Evolutionary conservation across 2,113 vertebrate species (phyloP).

Genomic region (Capra hircus): DNA sequence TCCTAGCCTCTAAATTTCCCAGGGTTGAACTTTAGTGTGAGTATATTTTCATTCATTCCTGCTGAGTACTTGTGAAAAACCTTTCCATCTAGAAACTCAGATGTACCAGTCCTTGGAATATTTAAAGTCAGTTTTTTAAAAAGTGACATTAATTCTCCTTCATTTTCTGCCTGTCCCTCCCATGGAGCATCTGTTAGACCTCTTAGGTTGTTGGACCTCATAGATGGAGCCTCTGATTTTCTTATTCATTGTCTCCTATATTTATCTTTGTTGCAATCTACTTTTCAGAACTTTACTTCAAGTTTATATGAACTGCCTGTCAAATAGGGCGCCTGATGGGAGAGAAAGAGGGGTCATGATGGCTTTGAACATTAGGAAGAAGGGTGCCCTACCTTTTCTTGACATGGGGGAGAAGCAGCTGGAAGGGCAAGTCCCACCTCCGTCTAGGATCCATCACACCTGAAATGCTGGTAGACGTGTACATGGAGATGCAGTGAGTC

Average conservation of each 20-base stretch:
- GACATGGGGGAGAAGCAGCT: rapidly evolving
- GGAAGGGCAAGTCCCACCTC: too few relatives aligned
- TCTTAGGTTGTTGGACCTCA: not conserved
- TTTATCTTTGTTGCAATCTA: not conserved
- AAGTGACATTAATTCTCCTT: not conserved
- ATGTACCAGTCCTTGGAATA: not conserved
- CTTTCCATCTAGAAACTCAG: not conserved
- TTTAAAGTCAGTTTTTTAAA: not conserved
- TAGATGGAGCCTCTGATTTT: not conserved
- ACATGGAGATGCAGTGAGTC: not conserved
- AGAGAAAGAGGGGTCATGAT: not conserved
- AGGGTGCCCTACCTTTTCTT: not conserved
- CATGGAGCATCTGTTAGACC: not conserved
- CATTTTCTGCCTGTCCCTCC: not conserved
- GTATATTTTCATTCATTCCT: not conserved
- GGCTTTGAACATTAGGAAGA: not conserved
- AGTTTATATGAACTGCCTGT: not conserved
- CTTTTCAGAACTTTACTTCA: not conserved
- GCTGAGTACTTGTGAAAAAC: not conserved
- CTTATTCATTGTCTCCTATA: not conserved
- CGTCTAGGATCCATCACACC: not conserved
- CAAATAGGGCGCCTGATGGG: not conserved
- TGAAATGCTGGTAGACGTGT: rapidly evolving
- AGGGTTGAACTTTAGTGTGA: not conserved
- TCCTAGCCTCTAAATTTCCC: not conserved